phyloP scores from a whole-genome alignment of 2,113 vertebrate species.

The Axis porcinus region DNA sequence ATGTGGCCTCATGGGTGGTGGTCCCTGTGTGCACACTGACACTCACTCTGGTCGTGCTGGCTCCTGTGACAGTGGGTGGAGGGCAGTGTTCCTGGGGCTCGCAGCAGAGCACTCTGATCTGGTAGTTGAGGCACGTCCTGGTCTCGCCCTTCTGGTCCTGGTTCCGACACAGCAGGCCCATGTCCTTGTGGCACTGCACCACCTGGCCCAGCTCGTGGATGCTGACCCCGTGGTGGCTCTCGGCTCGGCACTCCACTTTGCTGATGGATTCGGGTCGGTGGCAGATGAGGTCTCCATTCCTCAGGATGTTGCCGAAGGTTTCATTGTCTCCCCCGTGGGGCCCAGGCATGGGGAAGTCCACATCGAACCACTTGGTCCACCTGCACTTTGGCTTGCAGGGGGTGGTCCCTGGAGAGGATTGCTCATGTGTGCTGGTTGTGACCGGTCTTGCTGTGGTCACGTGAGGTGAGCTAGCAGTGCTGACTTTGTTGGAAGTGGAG shows the following conservation, averaged over 20 bases:
- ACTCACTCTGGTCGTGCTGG: neutral
- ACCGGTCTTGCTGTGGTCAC: conserved; percentile 37
- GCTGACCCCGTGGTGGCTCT: conserved; percentile 6
- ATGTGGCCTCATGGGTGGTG: neutral
- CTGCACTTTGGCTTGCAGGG: conserved; percentile 31
- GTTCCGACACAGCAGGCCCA: conserved; percentile 77
- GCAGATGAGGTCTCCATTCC: conserved; percentile 63
- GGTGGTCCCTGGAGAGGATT: fast-evolving
- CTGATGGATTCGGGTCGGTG: conserved; percentile 34
- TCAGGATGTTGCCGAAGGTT: conserved; percentile 73
- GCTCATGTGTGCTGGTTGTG: neutral
- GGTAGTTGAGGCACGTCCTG: conserved; percentile 70
- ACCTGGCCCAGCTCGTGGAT: conserved; percentile 65
- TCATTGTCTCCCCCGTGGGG: conserved; percentile 70
- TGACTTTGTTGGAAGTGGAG: neutral
- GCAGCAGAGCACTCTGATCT: conserved; percentile 67
- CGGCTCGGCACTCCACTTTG: conserved; percentile 58
- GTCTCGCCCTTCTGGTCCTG: conserved; percentile 53
- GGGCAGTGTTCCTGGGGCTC: neutral
- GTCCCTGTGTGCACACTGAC: neutral
- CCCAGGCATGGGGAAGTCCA: conserved; percentile 53
- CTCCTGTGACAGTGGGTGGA: fast-evolving
- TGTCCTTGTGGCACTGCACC: conserved; percentile 60
- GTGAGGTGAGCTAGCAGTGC: neutral
- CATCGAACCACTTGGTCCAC: conserved; percentile 78